phyloP scores from a whole-genome alignment of 2,797 vertebrate species.

The Sebastes ruberrimus region DNA sequence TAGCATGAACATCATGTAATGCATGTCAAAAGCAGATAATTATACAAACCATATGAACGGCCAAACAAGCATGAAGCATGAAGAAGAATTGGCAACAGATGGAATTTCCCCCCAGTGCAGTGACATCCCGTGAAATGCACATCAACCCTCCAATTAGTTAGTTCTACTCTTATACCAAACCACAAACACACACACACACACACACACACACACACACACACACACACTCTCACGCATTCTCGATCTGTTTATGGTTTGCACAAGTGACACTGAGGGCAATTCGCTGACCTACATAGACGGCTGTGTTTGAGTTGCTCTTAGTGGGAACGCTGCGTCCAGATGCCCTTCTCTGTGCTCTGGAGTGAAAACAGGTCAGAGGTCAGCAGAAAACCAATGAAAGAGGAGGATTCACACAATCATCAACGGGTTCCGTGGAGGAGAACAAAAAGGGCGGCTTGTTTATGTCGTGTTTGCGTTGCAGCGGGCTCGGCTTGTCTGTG shows the following conservation, averaged over 20 bases:
- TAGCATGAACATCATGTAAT: constrained; percentile 39
- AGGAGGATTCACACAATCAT: constrained; percentile 55
- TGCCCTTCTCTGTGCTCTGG: constrained; percentile 56
- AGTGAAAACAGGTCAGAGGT: constrained; percentile 77
- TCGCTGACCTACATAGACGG: constrained; percentile 77
- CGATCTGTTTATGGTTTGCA: constrained; percentile 55
- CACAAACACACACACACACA: constrained; percentile 11
- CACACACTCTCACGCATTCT: constrained; percentile 20
- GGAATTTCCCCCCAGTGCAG: constrained; percentile 60
- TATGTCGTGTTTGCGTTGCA: constrained; percentile 26
- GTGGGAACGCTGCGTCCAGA: constrained; percentile 62
- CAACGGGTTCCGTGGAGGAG: constrained; percentile 11
- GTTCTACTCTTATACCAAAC: constrained; percentile 20
- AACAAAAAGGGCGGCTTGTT: constrained; percentile 66
- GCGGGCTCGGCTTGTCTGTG: constrained; percentile 3
- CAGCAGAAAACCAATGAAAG: constrained; percentile 48
- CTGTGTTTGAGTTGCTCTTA: constrained; percentile 51
- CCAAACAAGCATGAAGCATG: constrained; percentile 69
- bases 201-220: not conserved
- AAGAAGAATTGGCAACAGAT: constrained; percentile 71
- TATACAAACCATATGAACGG: constrained; percentile 48
- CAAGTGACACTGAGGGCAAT: constrained; percentile 62
- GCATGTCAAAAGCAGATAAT: constrained; percentile 43
- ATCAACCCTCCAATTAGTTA: constrained; percentile 69
- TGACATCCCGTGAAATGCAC: constrained; percentile 61